Evolutionary conservation across 1,140 invertebrate genomes (phyloP), one percentile per base, ranked within the genome.

Genomic region (Globodera ellingtonae): DNA sequence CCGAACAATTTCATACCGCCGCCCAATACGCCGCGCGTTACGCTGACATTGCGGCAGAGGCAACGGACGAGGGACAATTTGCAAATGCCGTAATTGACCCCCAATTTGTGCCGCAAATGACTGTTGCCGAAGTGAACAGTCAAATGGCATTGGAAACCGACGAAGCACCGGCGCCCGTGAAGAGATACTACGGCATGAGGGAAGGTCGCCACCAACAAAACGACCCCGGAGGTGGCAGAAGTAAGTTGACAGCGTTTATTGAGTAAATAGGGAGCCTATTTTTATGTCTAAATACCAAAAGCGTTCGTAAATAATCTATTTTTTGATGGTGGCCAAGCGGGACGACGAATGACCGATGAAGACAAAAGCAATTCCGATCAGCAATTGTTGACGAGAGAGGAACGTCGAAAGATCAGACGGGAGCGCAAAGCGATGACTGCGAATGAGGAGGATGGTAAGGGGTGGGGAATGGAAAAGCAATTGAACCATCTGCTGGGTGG

Each of bases 1-100:
- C 90, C 47, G 82, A 86, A 4, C 79, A 86, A 21, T 90, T 84
- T 86, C 82, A 89, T 6, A 87, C 87, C 21, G 15, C 89, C 44
- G 83, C 82, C 72, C 89, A 90, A 69, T 89, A 90, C 66, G 74
- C 44, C 72, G 84, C 85, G 44, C 79, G 80, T 9, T 80, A 81
- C 21, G 72, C 35, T 18, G 78, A 71, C 79, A 80, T 75, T 52
- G 79, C 66, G 18, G 52, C n/a, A n/a, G 47, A 72, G 48, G 50
- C 50, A 7, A 24, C 70, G 3, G n/a, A 48, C 15, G 35, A 76
- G 66, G 66, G 47, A 66, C 75, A 76, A 5, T 76, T 35, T 76
- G 66, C 66, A 24, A 79, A 74, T 47, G 3, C 66, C 66, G 66
- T 44, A n/a, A 67, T 67, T 67, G 66, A 67, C 66, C n/a, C 66